Percentiles rank a stretch among this genome's conserved stretches.
Evolutionary conservation across 2,888 invertebrate genomes (phyloP).

Genomic region (Protonemura montana): DNA sequence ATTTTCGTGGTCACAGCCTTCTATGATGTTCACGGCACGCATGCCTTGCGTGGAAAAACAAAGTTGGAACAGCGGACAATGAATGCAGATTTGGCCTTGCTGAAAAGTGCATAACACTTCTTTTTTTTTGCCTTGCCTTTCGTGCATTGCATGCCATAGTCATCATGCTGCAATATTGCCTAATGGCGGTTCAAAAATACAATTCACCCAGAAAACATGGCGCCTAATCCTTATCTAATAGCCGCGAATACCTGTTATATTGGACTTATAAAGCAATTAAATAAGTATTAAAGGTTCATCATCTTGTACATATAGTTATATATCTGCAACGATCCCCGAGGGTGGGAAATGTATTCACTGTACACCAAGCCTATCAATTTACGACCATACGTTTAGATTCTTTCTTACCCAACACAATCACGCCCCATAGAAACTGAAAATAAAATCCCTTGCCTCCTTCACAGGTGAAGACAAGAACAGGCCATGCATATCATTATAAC

Average conservation of each 20-base stretch:
- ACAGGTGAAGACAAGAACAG: neutral
- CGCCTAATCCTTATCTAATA: neutral
- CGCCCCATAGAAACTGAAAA: neutral
- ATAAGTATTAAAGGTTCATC: neutral
- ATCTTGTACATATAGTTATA: neutral
- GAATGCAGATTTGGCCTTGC: neutral
- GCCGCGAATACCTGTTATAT: neutral
- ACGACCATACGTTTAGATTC: neutral
- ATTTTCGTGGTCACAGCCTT: neutral
- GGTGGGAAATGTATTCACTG: neutral
- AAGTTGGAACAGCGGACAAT: neutral
- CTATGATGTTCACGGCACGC: neutral
- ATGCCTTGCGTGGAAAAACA: neutral
- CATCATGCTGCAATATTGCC: too few species aligned
- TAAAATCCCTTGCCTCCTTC: neutral
- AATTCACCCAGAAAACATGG: neutral
- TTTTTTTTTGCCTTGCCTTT: too few species aligned
- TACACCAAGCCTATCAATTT: neutral
- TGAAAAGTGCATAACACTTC: neutral
- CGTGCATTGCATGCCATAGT: too few species aligned
- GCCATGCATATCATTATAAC: neutral
- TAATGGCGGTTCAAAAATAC: neutral
- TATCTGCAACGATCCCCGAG: neutral
- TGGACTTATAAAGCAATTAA: conserved; percentile 5
- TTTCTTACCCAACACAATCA: neutral